Evolutionary conservation across 1,140 invertebrate genomes (phyloP), one percentile per base, ranked within the genome.

Genomic region (Ostrea edulis): DNA sequence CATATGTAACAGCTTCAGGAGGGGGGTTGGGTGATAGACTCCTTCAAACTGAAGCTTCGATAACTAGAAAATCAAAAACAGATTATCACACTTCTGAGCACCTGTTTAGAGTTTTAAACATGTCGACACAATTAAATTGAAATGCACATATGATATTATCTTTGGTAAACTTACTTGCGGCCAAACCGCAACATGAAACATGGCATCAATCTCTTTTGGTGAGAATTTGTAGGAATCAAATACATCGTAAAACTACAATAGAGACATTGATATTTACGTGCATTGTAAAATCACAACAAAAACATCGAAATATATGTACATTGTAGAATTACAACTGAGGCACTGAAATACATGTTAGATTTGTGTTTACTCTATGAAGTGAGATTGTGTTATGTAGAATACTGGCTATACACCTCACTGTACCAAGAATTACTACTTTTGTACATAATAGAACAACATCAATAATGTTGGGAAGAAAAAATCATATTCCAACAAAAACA

Each of bases 101-200:
- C n/a, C n/a, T n/a, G n/a, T n/a, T n/a, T n/a, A n/a, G 35, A 44
- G 35, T 44, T 44, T 44, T 44, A 5, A 44, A 44, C 35, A 44
- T 5, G 35, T 44, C 35, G 1, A 1, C 35, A 44, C 35, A 44
- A 44, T 2, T 44, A 5, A 44, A 44, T 44, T 2, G 17, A 81
- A n/a, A 81, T n/a, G 35, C 8, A 81, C 71, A 81, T 81, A 44
- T 81, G 25, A 17, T 17, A n/a, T 0, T 0, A 11, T 35, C 7
- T 17, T 65, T n/a, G n/a, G n/a, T n/a, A n/a, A n/a, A n/a, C n/a
- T n/a, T 82, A 98, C 94, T 92, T 97, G 96, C 0, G 98, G 98
- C 96, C 97, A 98, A 22, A 99, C 96, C 82, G 97, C 96, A 0
- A 97, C 96, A 81, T 97, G 95, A 93, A 97, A 98, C 14, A 98